phyloP scores from a whole-genome alignment of 2,797 vertebrate species.

The Eutrigla gurnardus region DNA sequence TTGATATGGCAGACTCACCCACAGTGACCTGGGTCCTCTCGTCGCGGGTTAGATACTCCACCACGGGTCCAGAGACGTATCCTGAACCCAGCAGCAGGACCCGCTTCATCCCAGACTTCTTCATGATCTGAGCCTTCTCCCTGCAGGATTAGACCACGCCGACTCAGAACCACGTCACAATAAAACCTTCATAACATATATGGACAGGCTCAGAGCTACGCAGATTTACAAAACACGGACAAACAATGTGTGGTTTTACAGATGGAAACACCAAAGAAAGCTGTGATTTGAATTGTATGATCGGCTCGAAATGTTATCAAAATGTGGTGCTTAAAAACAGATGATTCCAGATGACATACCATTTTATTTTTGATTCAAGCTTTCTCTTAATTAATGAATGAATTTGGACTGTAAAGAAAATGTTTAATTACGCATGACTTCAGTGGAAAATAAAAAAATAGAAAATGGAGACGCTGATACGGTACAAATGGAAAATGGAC shows the following conservation, averaged over 20 bases:
- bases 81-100: slow-evolving; percentile 95
- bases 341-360: too few relatives aligned
- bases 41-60: slow-evolving; percentile 94
- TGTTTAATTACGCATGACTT: too few relatives aligned
- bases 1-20: slow-evolving; percentile 81
- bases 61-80: slow-evolving; percentile 93
- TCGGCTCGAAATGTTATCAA: too few relatives aligned
- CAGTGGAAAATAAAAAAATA: too few relatives aligned
- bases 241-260: neutral
- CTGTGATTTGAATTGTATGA: neutral
- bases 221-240: neutral
- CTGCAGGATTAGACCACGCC: slow-evolving; percentile 49
- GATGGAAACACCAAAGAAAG: neutral
- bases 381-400: too few relatives aligned
- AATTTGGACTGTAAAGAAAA: too few relatives aligned
- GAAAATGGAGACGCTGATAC: too few relatives aligned
- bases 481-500: too few relatives aligned
- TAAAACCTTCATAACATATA: too few relatives aligned
- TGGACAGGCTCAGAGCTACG: neutral
- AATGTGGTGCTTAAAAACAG: too few relatives aligned
- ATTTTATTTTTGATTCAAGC: too few relatives aligned
- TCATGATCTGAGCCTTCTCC: slow-evolving; percentile 80
- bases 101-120: slow-evolving; percentile 85
- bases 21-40: slow-evolving; percentile 88
- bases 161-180: neutral